Evolutionary conservation across 2,113 vertebrate species (phyloP).

Genomic region (Pollimyrus isidori): DNA sequence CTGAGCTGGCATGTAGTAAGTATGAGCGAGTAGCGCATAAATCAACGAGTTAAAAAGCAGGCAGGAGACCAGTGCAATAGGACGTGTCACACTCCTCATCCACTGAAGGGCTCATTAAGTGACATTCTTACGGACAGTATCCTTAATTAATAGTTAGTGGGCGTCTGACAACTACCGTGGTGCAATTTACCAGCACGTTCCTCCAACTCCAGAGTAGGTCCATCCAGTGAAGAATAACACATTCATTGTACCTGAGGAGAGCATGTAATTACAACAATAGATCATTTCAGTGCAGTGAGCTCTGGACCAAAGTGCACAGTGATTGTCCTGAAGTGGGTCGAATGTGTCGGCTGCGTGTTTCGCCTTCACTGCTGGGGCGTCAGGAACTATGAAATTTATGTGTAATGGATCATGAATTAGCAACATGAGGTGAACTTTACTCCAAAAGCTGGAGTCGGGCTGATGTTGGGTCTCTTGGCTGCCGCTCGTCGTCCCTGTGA

Average conservation of each 20-base stretch:
- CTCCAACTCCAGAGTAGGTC: conserved; percentile 20
- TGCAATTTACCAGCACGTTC: conserved; percentile 48
- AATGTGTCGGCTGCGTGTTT: not conserved
- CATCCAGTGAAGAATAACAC: not conserved
- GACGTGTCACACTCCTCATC: conserved; percentile 23
- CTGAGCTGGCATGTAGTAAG: not conserved
- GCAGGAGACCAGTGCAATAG: no score
- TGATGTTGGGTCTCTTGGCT: not conserved
- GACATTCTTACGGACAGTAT: conserved; percentile 59
- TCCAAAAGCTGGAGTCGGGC: not conserved
- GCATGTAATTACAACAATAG: not conserved
- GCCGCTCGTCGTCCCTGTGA: not conserved
- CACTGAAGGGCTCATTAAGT: conserved; percentile 61
- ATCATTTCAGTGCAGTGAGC: not conserved
- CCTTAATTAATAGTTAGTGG: conserved; percentile 63
- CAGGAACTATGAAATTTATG: not conserved
- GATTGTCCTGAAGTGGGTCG: not conserved
- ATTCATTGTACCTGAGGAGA: not conserved
- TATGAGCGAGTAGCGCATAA: not conserved
- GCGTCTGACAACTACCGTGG: conserved; percentile 64
- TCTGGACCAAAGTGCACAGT: not conserved
- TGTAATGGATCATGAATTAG: not conserved
- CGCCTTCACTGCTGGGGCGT: not conserved
- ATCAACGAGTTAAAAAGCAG: not conserved
- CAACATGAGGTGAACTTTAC: not conserved